A percentile compares a stretch with the other conserved stretches of the same genome.
Conservation (phyloP, 2,888 invertebrate species). For the Agriotes lineatus region DNA sequence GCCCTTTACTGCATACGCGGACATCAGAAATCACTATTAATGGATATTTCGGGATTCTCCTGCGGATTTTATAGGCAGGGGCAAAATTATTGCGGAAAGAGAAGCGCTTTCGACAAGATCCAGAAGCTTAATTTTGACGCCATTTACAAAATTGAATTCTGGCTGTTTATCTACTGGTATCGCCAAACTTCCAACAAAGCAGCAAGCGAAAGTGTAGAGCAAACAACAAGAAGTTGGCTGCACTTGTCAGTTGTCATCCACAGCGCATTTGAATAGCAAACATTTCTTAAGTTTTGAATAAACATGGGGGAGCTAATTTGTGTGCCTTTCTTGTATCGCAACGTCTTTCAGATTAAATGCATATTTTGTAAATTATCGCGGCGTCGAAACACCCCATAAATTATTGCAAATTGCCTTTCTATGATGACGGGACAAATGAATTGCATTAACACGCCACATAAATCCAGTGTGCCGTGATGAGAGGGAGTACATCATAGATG, state of each 20-base stretch:
- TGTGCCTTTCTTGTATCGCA: constrained; percentile 36
- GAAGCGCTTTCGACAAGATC: neutral
- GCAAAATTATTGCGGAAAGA: neutral
- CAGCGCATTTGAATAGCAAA: constrained; percentile 45
- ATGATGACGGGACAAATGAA: constrained; percentile 47
- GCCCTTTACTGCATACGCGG: constrained; percentile 49
- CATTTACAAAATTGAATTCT: constrained; percentile 1
- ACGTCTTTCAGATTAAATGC: constrained; percentile 37
- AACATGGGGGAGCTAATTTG: constrained; percentile 45
- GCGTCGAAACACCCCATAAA: constrained; percentile 43
- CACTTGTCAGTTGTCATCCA: constrained; percentile 40
- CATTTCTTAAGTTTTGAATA: constrained; percentile 43
- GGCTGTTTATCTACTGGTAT: neutral
- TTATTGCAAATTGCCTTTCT: constrained; percentile 46
- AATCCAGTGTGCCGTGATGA: constrained; percentile 36
- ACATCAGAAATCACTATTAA: constrained; percentile 48
- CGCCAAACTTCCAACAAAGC: neutral
- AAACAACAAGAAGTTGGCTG: constrained; percentile 42
- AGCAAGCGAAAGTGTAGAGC: constrained; percentile 42
- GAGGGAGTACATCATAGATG: constrained; percentile 28
- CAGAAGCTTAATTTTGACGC: neutral
- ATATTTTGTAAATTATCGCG: constrained; percentile 40
- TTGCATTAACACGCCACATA: constrained; percentile 48
- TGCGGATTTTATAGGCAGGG: neutral
- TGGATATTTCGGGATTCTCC: constrained; percentile 46